Evolutionary conservation across 2,113 vertebrate species (phyloP), one percentile per base, ranked within the genome.

Genomic region (Pollimyrus isidori): DNA sequence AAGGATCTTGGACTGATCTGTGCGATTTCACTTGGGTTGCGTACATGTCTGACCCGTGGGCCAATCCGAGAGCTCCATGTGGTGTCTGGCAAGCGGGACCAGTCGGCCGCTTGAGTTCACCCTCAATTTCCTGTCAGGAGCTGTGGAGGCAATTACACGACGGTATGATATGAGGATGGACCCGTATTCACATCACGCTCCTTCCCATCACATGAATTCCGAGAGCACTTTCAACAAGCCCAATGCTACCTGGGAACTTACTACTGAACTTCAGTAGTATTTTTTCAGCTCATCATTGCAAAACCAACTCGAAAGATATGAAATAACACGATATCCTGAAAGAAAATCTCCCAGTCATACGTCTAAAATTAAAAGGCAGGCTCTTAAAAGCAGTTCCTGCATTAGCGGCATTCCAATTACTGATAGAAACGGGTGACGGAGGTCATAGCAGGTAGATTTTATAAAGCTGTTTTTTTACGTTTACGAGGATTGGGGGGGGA

Each of bases 101-200:
- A 87, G 48, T n/a, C 26, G 26, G 85, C 11, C 49, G 11, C 30
- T 39, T 53, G 85, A 53, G 49, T 35, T 48, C 26, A 39, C 85
- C 85, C 85, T 87, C 85, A 87, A 87, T 87, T 87, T 87, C 85
- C 85, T 53, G 85, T 53, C 85, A 53, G 85, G 23, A 86, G 83
- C 73, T 80, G 45, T 23, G 6, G 45, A 86, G 45, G 26, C 85
- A 53, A 87, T 87, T 87, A 87, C 50, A 53, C 50, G 30, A 15
- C 13, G 17, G 85, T 26, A 53, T 87, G 50, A 53, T 56, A 48
- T 19, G 85, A 87, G 50, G 30, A 87, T 6, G 4, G 21, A 53
- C 85, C 53, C 50, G 26, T 39, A 53, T 48, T 87, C 85, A 35
- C 26, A 87, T 53, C n/a, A 53, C 46, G 48, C 26, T 53, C 50